Evolutionary conservation across 2,888 invertebrate genomes (phyloP).

Genomic region (Lutraria lutraria): DNA sequence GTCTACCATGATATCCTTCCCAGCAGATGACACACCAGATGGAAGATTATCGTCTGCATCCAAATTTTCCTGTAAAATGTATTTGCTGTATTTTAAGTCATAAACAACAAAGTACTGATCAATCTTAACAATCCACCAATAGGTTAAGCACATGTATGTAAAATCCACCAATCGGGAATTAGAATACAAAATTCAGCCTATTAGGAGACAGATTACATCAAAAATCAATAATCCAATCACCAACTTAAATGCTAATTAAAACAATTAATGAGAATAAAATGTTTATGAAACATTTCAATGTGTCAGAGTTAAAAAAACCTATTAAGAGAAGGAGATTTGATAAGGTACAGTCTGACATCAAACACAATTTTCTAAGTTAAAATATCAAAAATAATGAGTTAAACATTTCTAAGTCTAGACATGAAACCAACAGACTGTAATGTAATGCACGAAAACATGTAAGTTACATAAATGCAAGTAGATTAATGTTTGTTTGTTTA

Average conservation of each 20-base stretch:
- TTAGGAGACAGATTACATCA: background rate
- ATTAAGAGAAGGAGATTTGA: background rate
- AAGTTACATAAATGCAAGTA: background rate
- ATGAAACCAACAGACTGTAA: background rate
- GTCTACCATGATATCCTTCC: slow-evolving; percentile 81
- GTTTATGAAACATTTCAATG: background rate
- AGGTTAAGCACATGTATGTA: background rate
- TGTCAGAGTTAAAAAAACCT: background rate
- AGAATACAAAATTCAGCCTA: background rate
- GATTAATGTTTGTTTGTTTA: background rate
- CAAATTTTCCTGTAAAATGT: slow-evolving; percentile 57
- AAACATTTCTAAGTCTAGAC: background rate
- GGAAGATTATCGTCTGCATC: slow-evolving; percentile 71
- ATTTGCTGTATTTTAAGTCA: background rate
- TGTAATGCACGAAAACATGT: no score
- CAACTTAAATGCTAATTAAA: background rate
- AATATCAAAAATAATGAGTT: background rate
- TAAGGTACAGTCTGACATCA: background rate
- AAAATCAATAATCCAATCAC: slow-evolving; percentile 5
- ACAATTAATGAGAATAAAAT: background rate
- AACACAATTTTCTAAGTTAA: background rate
- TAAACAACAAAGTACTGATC: background rate
- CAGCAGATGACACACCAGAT: slow-evolving; percentile 72
- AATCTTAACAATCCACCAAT: background rate
- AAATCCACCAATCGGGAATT: slow-evolving; percentile 9